These are phyloP conservation scores for Pinctada fucata DNA, from an alignment of 2,888 invertebrate species.

Conservation along the genomic window DNA sequence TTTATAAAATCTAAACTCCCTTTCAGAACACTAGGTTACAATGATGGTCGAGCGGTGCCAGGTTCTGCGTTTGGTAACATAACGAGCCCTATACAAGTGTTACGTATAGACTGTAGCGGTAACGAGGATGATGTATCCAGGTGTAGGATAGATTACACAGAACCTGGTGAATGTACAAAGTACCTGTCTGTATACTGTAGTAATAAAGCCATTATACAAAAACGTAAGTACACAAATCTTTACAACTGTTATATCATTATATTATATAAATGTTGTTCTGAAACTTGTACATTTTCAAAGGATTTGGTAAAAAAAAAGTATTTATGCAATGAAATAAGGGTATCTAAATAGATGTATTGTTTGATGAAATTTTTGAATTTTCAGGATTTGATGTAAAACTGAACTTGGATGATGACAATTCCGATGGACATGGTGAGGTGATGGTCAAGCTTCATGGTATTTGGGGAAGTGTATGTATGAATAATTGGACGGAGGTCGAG, in stretches of 20 bases:
- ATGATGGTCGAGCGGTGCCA: slow-evolving; percentile 46
- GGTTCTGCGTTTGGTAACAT: slow-evolving; percentile 58
- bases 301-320: too few relatives aligned
- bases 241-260: too few relatives aligned
- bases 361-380: background rate
- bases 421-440: slow-evolving; percentile 72
- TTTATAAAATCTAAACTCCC: too few relatives aligned
- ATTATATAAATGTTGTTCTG: too few relatives aligned
- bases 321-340: too few relatives aligned
- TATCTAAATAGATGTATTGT: too few relatives aligned
- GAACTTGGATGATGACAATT: slow-evolving; percentile 47
- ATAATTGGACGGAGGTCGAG: slow-evolving; percentile 83
- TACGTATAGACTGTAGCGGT: slow-evolving; percentile 77
- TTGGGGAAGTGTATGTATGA: slow-evolving; percentile 86
- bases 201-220: slow-evolving; percentile 49
- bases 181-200: slow-evolving; percentile 63
- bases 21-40: slow-evolving; percentile 48
- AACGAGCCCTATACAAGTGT: slow-evolving; percentile 49
- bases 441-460: slow-evolving; percentile 84
- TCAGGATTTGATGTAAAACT: slow-evolving; percentile 55
- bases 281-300: too few relatives aligned
- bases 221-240: slow-evolving; percentile 40
- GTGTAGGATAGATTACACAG: slow-evolving; percentile 47
- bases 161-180: slow-evolving; percentile 41
- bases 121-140: slow-evolving; percentile 52